Evolutionary conservation across 53 echinoderm and acorn worm species (phyloP), one percentile per base, ranked within the genome.

Genomic region (Holothuria leucospilota): DNA sequence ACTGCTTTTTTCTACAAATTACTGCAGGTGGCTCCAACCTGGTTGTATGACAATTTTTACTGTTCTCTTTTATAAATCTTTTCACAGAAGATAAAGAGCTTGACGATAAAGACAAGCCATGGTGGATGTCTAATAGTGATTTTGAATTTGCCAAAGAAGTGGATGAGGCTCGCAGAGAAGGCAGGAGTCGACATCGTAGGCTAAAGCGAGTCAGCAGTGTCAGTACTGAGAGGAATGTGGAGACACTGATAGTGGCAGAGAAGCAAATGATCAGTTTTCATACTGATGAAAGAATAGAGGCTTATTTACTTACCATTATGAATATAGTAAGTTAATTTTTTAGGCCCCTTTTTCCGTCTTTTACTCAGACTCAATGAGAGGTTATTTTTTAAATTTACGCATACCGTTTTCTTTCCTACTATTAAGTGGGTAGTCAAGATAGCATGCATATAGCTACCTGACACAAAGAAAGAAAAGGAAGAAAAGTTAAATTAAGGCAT

Each of bases 231-330:
- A 84, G 90, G 21, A 95, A 87, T 68, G 98, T 98, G 23, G 98
- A 98, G 70, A 93, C 98, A 18, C 79, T 98, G 24, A 88, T 98
- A 14, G 98, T 95, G 8, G 95, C 94, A n/a, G 98, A 98, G 78
- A 98, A 95, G 65, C 63, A 90, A 81, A 98, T 98, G 98, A 88
- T 92, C 81, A 86, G 89, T 56, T 95, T 95, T 85, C 98, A 95
- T 81, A 90, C 86, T 20, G 90, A 88, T 62, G 84, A 90, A 63
- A 51, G 65, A 21, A 93, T 98, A 24, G 98, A 98, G 78, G 91
- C 93, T 30, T 98, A 98, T 62, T 88, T 98, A 49, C 90, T 98
- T 49, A 98, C 95, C 51, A 89, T 98, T 71, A 95, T 98, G 98
- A 98, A 98, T 61, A 98, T 98, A 63, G 98, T 98, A 93, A 93